These are phyloP conservation scores for Drosophila imparisetae DNA, from an alignment of 2,888 invertebrate genomes.

Conservation along the genomic window DNA sequence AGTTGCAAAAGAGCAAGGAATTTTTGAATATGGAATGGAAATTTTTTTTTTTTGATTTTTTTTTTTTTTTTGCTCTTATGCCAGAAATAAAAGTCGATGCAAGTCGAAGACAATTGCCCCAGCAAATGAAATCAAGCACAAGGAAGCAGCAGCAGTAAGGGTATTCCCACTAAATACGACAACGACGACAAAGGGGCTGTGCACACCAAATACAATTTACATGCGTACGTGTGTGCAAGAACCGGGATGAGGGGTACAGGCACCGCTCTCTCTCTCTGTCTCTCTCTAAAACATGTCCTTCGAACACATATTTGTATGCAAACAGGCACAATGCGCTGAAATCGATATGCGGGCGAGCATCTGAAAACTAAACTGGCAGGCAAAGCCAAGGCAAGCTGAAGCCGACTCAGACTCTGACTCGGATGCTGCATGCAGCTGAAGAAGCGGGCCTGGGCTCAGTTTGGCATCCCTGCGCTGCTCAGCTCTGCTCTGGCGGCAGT, in stretches of 20 bases:
- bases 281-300: constrained; percentile 69
- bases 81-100: constrained; percentile 73
- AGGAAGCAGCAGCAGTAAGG: constrained; percentile 14
- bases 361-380: constrained; percentile 8
- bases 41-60: constrained; percentile 25
- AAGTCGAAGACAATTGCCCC: constrained; percentile 75
- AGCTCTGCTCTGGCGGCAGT: constrained; percentile 53
- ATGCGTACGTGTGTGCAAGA: constrained; percentile 77
- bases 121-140: constrained; percentile 77
- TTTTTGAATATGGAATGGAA: constrained; percentile 63
- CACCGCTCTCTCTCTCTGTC: constrained; percentile 28
- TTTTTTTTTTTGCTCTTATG: constrained; percentile 13
- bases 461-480: constrained; percentile 10
- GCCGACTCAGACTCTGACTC: not conserved
- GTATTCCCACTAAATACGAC: constrained; percentile 3
- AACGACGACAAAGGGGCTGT: constrained; percentile 44
- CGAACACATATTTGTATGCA: constrained; percentile 77
- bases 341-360: constrained; percentile 78
- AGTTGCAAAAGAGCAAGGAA: constrained; percentile 78
- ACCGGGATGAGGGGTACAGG: not conserved
- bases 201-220: constrained; percentile 72
- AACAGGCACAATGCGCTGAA: constrained; percentile 78
- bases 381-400: constrained; percentile 33
- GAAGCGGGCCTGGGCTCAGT: constrained; percentile 24
- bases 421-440: constrained; percentile 25